phyloP scores from a whole-genome alignment of 2,113 vertebrate genomes.

The Saimiri boliviensis region DNA sequence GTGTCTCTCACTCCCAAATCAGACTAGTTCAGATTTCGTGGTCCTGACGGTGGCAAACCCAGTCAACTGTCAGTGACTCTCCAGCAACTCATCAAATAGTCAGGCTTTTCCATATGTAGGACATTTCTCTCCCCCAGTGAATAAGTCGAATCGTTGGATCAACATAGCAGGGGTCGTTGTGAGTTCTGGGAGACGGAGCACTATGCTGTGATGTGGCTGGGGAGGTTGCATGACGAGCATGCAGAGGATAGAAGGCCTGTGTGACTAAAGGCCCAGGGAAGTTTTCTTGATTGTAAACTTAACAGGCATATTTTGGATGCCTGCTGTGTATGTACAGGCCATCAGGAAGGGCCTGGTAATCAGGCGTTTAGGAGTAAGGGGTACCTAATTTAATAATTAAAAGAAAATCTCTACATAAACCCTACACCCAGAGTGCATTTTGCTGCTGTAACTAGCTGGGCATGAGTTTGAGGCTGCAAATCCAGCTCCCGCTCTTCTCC shows the following conservation, averaged over 20 bases:
- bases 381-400: background rate
- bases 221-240: background rate
- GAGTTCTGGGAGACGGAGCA: background rate
- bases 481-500: background rate
- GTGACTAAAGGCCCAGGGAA: background rate
- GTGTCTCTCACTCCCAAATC: background rate
- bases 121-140: background rate
- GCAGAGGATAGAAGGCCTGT: background rate
- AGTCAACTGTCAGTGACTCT: background rate
- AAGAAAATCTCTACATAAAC: background rate
- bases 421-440: fast-evolving
- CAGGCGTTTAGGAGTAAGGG: background rate
- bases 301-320: background rate
- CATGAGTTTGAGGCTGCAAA: background rate
- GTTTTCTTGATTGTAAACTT: background rate
- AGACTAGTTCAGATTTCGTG: background rate
- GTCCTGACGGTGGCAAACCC: background rate
- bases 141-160: background rate
- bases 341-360: background rate
- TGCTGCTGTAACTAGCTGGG: background rate
- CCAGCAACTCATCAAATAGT: background rate
- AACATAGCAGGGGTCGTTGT: background rate
- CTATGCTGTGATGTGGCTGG: background rate
- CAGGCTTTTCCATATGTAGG: background rate
- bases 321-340: background rate